Evolutionary conservation across 2,797 vertebrate species (phyloP), one percentile per base, ranked within the genome.

Genomic region (Clarias pachynema): DNA sequence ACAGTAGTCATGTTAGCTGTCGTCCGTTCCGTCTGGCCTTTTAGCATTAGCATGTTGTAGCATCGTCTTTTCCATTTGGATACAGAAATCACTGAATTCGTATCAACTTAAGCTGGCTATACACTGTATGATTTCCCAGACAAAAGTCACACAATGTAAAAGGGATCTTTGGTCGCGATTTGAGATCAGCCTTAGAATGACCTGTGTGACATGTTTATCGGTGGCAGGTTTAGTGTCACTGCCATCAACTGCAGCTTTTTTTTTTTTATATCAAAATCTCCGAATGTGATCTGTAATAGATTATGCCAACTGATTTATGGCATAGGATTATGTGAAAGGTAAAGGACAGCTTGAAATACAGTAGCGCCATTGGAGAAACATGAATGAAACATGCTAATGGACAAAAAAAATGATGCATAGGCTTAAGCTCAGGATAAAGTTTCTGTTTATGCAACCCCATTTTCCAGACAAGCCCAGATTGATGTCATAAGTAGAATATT

Each of bases 151-250:
- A 29, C 15, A 57, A 10, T 29, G 7, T 24, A 1, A 34, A 77
- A 10, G 16, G 16, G 57, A 22, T 22, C 29, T 77, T 34, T 24
- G 74, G 56, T 34, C 31, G 1, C 7, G 56, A 77, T 59, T 57
- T 77, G 56, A 59, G 73, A 75, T 77, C 73, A 44, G 37, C 22
- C 70, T 70, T n/a, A 72, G 22, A 72, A 44, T 69, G 34, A 18
- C 37, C 66, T 22, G n/a, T 29, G 44, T 53, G n/a, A 75, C 16
- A 5, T 10, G 7, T 4, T 31, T 29, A 77, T 34, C 26, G 4
- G 24, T 44, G 34, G 29, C 57, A 60, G 31, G 26, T 40, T 63
- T 26, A 34, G 26, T 14, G 53, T 20, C 20, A 14, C 1, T 37
- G 57, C 31, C 56, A 60, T 5, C 74, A n/a, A 79, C 14, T 2